Conservation (phyloP, 2,888 invertebrate genomes). For the Stenolophus ochropezus region DNA sequence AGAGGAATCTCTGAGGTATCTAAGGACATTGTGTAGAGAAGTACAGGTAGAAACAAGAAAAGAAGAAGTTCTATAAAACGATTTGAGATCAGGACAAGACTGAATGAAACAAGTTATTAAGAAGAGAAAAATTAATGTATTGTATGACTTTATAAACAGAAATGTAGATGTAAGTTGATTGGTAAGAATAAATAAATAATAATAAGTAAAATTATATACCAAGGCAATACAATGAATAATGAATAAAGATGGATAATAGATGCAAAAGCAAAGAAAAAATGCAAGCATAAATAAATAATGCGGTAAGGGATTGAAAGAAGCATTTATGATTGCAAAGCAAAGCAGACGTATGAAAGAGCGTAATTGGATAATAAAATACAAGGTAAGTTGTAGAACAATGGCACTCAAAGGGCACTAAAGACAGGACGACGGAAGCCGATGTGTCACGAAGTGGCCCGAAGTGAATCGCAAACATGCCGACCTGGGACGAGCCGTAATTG, state of each 20-base stretch:
- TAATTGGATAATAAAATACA: slow-evolving; percentile 57
- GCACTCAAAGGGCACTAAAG: slow-evolving; percentile 35
- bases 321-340: slow-evolving; percentile 51
- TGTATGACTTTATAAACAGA: too few relatives aligned
- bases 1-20: too few relatives aligned
- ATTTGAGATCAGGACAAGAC: too few relatives aligned
- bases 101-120: too few relatives aligned
- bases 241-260: slow-evolving; percentile 49
- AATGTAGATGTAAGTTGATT: too few relatives aligned
- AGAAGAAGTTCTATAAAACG: too few relatives aligned
- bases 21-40: too few relatives aligned
- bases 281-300: slow-evolving; percentile 49
- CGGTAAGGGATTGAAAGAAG: slow-evolving; percentile 33
- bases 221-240: slow-evolving; percentile 55
- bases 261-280: slow-evolving; percentile 46
- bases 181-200: too few relatives aligned
- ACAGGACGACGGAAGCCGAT: slow-evolving; percentile 48
- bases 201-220: too few relatives aligned
- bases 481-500: slow-evolving; percentile 64
- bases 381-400: slow-evolving; percentile 46
- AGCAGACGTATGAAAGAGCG: slow-evolving; percentile 44
- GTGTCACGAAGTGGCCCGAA: slow-evolving; percentile 43
- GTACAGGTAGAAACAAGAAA: too few relatives aligned
- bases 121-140: too few relatives aligned
- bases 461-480: slow-evolving; percentile 49